Base-by-base conservation (phyloP, 30 jellyfish, hydroid and myxozoan genomes). In the Turritopsis dohrnii region DNA sequence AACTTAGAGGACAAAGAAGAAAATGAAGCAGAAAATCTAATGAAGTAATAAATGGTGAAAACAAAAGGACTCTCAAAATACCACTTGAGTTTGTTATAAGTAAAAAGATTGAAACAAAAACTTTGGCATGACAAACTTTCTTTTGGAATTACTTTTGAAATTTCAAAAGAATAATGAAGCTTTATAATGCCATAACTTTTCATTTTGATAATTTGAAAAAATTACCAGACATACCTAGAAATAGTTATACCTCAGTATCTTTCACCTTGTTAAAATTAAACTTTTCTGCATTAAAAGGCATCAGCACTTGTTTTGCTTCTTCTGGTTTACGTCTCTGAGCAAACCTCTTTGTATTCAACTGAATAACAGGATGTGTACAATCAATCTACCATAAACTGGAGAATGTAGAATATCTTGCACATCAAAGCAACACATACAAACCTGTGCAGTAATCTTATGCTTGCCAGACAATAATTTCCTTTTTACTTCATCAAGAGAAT, bases 321-420 rank as follows among this genome's bases (percentile, higher is more conserved):
- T 75, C 79, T 27, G 97, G 97, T 21, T 83, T 75, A 54, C 97
- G 72, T 53, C 97, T 80, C 52, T 89, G 79, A 18, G 80, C 75
- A 81, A 92, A 92, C 72, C 97, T 66, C 65, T 92, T 92, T 21
- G 87, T 66, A 73, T 92, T 92, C 0, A 92, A 74, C 97, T 92
- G 75, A 29, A 54, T 52, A 31, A 71, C 29, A 28, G 65, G 28
- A 54, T 66, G n/a, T n/a, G n/a, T n/a, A n/a, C n/a, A n/a, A n/a
- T n/a, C n/a, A n/a, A n/a, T n/a, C n/a, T n/a, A n/a, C n/a, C n/a
- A n/a, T n/a, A n/a, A n/a, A n/a, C n/a, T n/a, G n/a, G n/a, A n/a
- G n/a, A n/a, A n/a, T n/a, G n/a, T n/a, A n/a, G n/a, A n/a, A n/a
- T n/a, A n/a, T n/a, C n/a, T n/a, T n/a, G n/a, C n/a, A n/a, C n/a